Percentiles rank a stretch among this genome's conserved stretches.
phyloP scores from a whole-genome alignment of 2,888 invertebrate genomes.

The Drosophila buzzatii region DNA sequence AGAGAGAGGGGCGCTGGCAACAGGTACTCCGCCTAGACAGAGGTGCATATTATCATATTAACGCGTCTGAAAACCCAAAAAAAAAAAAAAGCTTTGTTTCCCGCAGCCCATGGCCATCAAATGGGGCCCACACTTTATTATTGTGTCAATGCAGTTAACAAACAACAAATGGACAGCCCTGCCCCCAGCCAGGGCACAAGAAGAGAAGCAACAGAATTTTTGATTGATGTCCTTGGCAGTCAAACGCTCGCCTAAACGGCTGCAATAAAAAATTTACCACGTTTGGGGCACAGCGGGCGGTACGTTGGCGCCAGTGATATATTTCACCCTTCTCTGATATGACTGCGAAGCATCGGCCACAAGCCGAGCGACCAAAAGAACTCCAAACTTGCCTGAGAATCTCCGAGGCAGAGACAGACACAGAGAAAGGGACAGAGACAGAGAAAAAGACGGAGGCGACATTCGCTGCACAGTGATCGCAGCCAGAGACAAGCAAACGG shows the following conservation, averaged over 20 bases:
- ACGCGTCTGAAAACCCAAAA: constrained; percentile 58
- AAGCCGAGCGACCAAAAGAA: constrained; percentile 3
- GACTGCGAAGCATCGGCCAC: constrained; percentile 28
- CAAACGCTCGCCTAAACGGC: constrained; percentile 76
- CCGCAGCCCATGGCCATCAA: constrained; percentile 51
- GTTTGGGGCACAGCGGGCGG: constrained; percentile 82
- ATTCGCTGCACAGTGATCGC: constrained; percentile 39
- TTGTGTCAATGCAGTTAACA: constrained; percentile 51
- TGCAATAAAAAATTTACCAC: constrained; percentile 79
- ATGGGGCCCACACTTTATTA: constrained; percentile 49
- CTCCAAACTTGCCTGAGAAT: constrained; percentile 57
- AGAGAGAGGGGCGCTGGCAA: constrained; percentile 27
- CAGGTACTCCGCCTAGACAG: constrained; percentile 50
- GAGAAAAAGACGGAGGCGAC: constrained; percentile 34
- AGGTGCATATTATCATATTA: constrained; percentile 79
- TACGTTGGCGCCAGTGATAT: constrained; percentile 84
- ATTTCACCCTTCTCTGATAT: constrained; percentile 76
- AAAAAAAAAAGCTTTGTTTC: constrained; percentile 32
- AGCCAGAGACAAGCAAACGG: constrained; percentile 24
- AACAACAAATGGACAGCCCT: constrained; percentile 19
- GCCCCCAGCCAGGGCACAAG: not conserved
- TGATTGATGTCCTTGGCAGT: constrained; percentile 80
- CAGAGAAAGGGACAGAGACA: constrained; percentile 6
- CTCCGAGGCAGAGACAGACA: constrained; percentile 20
- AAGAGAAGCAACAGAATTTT: constrained; percentile 42